Base-by-base conservation (phyloP, 2,888 invertebrate genomes). In the Nipponacmea schrenckii region DNA sequence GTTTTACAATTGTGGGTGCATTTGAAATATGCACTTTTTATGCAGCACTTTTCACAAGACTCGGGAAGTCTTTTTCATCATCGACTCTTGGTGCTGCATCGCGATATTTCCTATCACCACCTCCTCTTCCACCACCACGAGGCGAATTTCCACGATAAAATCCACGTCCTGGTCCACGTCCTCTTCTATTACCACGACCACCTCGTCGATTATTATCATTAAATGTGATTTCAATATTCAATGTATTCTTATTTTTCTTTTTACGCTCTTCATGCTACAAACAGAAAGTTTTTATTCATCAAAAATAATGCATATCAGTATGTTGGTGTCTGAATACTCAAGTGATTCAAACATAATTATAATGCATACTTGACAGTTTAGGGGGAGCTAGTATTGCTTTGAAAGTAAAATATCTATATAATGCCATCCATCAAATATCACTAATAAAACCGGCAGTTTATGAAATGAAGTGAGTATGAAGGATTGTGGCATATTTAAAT, bases 11-110 rank as follows among this genome's bases (percentile, higher is more conserved):
- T 39, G 39, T 39, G 39, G 56, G 56, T 56, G 56, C 56, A 56
- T 56, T 56, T 8, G 39, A 39, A 64, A 20, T 26, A 39, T 68
- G 56, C 15, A 62, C 69, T 50, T 62, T 69, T 80, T 78, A 84
- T 65, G 84, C 83, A 71, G 77, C 81, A 46, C 82, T 78, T 69
- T 85, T 85, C 67, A 95, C 94, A 89, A 97, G 92, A 88, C 95
- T 95, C 83, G 97, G 97, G 91, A 97, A 97, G 91, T 96, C 96
- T 90, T 94, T 94, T 91, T 96, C 96, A 91, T 97, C 96, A 89
- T 96, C 96, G 80, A 97, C 96, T 90, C 96, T 96, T 26, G 96
- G 96, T 46, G 85, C 86, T 75, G 87, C 83, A 78, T 89, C 89
- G 14, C 79, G 77, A 12, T 79, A 74, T 76, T 83, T 83, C 62